These are phyloP conservation scores for Athalia cordata DNA, from an alignment of 2,888 invertebrate species.

Conservation along the genomic window DNA sequence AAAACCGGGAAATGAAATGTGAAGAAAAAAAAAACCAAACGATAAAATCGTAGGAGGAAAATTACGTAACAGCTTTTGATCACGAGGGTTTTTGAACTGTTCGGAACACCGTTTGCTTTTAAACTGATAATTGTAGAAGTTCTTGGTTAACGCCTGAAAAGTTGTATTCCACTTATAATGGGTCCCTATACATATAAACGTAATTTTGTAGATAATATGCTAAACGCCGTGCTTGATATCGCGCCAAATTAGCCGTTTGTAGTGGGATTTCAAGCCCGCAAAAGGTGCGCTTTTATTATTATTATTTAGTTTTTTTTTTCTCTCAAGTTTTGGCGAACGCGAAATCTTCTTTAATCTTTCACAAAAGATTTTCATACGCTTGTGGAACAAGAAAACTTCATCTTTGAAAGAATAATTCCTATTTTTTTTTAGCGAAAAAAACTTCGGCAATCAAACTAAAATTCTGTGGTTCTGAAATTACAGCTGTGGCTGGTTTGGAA, in stretches of 20 bases:
- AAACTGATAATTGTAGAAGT: slow-evolving; percentile 32
- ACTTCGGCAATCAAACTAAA: no score
- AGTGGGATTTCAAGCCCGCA: background rate
- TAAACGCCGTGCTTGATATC: slow-evolving; percentile 34
- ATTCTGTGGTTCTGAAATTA: no score
- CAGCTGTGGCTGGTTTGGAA: no score
- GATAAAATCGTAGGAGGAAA: background rate
- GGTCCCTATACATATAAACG: no score
- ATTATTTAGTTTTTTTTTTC: no score
- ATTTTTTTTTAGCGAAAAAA: no score
- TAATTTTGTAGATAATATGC: slow-evolving; percentile 12
- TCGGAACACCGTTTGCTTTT: background rate
- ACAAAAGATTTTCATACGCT: no score
- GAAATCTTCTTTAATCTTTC: no score
- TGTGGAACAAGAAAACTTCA: no score
- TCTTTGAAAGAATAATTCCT: no score
- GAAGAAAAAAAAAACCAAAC: background rate
- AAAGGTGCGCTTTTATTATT: background rate
- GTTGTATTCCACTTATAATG: slow-evolving; percentile 9
- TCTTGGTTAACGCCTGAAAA: slow-evolving; percentile 13
- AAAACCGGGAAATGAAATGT: background rate
- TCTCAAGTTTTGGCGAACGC: no score
- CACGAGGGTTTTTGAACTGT: slow-evolving; percentile 22
- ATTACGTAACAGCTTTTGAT: slow-evolving; percentile 38
- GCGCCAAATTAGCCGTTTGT: slow-evolving; percentile 25